Conservation (phyloP, 2,888 invertebrate species). For the Candidula unifasciata region DNA sequence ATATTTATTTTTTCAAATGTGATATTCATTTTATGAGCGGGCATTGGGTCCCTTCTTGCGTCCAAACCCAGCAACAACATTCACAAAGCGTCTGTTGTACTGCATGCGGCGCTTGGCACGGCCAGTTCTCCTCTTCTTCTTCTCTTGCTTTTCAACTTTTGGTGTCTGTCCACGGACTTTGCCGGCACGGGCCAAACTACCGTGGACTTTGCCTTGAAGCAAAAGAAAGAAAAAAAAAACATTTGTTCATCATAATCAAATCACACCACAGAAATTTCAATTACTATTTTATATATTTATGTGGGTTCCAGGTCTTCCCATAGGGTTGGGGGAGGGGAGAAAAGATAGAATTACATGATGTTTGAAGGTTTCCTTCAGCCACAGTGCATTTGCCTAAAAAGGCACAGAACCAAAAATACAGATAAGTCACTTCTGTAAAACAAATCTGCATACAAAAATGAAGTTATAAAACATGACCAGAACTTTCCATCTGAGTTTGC, state of each 20-base stretch:
- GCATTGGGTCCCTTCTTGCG: slow-evolving; percentile 42
- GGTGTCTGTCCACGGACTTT: slow-evolving; percentile 99
- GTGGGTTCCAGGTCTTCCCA: too few relatives aligned
- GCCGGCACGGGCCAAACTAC: slow-evolving; percentile 88
- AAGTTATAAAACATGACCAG: too few relatives aligned
- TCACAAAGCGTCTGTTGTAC: slow-evolving; percentile 98
- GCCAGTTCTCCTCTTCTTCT: slow-evolving; percentile 99
- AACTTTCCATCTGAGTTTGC: too few relatives aligned
- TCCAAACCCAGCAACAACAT: slow-evolving; percentile 92
- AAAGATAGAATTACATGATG: too few relatives aligned
- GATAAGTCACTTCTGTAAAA: too few relatives aligned
- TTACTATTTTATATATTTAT: too few relatives aligned
- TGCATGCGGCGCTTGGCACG: slow-evolving; percentile 99
- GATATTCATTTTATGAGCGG: slow-evolving; percentile 12
- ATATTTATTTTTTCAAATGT: neutral
- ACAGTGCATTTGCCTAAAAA: too few relatives aligned
- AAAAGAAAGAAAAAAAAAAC: neutral
- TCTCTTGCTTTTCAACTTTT: slow-evolving; percentile 99
- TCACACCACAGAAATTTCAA: too few relatives aligned
- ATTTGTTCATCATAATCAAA: neutral
- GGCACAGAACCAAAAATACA: too few relatives aligned
- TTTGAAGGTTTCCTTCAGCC: too few relatives aligned
- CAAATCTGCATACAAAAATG: too few relatives aligned
- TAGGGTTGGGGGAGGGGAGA: too few relatives aligned
- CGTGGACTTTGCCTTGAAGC: slow-evolving; percentile 87